A percentile compares a stretch with the other conserved stretches of the same genome.
phyloP scores from a whole-genome alignment of 2,888 invertebrate genomes.

The Agonopterix subpropinquella region DNA sequence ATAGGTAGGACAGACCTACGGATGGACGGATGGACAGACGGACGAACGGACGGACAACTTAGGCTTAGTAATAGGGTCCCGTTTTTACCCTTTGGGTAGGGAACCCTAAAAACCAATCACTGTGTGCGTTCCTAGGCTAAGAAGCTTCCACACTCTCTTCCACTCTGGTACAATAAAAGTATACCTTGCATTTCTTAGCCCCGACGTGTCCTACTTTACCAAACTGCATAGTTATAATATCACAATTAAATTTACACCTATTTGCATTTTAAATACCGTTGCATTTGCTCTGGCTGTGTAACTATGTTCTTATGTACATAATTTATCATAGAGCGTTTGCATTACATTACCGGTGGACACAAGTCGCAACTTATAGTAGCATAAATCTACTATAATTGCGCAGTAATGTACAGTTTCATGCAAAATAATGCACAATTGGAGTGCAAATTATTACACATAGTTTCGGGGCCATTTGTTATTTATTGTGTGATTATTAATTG shows the following conservation, averaged over 20 bases:
- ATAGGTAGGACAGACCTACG: too few species aligned
- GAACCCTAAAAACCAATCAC: too few species aligned
- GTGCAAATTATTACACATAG: not conserved
- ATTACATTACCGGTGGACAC: not conserved
- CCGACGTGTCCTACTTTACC: not conserved
- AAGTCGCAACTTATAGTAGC: not conserved
- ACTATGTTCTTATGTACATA: not conserved
- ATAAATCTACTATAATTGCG: constrained; percentile 1
- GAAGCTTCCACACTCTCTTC: too few species aligned
- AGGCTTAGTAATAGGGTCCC: too few species aligned
- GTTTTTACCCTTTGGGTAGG: too few species aligned
- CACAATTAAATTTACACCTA: not conserved
- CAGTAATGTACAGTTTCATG: constrained; percentile 2
- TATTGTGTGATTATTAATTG: not conserved
- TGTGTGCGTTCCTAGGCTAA: too few species aligned
- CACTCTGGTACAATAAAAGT: too few species aligned
- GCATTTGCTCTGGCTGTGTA: too few species aligned
- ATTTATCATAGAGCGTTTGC: not conserved
- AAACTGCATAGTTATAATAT: not conserved
- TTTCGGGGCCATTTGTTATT: not conserved
- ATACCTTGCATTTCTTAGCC: too few species aligned
- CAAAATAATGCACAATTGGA: not conserved
- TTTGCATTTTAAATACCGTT: not conserved
- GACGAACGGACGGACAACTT: too few species aligned
- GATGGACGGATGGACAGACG: too few species aligned